phyloP scores from a whole-genome alignment of 2,113 vertebrate genomes.

The Tylochromis polylepis region DNA sequence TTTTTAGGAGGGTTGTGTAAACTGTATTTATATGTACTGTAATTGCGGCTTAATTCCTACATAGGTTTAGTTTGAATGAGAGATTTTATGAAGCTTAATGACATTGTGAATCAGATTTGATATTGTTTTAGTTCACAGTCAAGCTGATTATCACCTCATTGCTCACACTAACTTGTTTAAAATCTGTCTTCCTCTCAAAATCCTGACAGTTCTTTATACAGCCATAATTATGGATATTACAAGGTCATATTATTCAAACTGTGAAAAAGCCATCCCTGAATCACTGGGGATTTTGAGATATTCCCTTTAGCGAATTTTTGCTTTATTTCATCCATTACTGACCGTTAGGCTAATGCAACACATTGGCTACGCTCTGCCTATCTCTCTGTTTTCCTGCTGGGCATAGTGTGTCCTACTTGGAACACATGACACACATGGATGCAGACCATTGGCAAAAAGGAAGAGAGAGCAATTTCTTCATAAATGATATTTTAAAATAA shows the following conservation, averaged over 20 bases:
- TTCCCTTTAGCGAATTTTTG: conserved; percentile 27
- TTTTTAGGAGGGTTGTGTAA: not conserved
- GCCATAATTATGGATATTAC: conserved; percentile 3
- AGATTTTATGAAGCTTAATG: not conserved
- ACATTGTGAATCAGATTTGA: not conserved
- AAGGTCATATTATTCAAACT: conserved; percentile 2
- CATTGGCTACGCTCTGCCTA: conserved; percentile 21
- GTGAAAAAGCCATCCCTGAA: conserved; percentile 5
- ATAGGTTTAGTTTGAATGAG: not conserved
- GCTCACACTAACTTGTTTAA: not conserved
- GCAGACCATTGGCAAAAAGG: conserved; percentile 12
- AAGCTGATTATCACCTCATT: not conserved
- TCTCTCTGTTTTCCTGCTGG: conserved; percentile 40
- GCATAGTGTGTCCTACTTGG: conserved; percentile 49
- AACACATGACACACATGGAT: conserved; percentile 42
- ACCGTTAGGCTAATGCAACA: conserved; percentile 37
- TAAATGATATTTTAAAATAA: conserved; percentile 33
- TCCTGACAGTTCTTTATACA: not conserved
- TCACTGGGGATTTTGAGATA: conserved; percentile 4
- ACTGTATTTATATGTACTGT: not conserved
- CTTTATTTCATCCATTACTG: conserved; percentile 43
- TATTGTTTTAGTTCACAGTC: not conserved
- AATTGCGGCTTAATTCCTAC: not conserved
- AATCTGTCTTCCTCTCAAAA: not conserved
- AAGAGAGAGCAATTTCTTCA: conserved; percentile 2